Evolutionary conservation across 2,888 invertebrate genomes (phyloP).

Genomic region (Drosophila anomalata): DNA sequence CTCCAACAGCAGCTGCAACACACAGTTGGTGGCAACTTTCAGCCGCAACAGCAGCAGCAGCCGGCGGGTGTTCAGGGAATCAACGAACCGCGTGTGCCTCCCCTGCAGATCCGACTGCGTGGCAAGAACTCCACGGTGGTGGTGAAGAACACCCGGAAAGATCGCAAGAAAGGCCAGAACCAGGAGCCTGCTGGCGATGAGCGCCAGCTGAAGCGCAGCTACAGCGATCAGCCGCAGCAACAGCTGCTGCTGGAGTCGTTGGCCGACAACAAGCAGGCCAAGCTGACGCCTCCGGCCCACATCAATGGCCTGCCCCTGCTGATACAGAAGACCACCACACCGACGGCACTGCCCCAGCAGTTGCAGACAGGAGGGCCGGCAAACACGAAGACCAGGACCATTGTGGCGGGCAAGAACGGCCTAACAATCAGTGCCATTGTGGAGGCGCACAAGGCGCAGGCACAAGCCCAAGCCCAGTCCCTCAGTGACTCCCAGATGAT

Average conservation of each 20-base stretch:
- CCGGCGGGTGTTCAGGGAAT: slow-evolving; percentile 53
- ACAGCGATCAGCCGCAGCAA: slow-evolving; percentile 50
- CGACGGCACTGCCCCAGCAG: slow-evolving; percentile 38
- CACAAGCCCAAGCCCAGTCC: slow-evolving; percentile 35
- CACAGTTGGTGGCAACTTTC: slow-evolving; percentile 51
- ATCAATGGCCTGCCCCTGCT: slow-evolving; percentile 66
- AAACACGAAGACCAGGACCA: slow-evolving; percentile 61
- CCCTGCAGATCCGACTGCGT: slow-evolving; percentile 93
- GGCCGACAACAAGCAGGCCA: slow-evolving; percentile 64
- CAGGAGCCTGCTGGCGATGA: slow-evolving; percentile 67
- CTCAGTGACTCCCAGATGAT: slow-evolving; percentile 41
- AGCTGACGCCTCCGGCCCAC: slow-evolving; percentile 56
- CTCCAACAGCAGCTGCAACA: slow-evolving; percentile 43
- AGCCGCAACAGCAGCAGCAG: slow-evolving; percentile 39
- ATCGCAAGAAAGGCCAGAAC: slow-evolving; percentile 85
- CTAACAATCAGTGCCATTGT: slow-evolving; percentile 76
- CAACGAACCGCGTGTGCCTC: slow-evolving; percentile 93
- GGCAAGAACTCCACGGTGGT: slow-evolving; percentile 91
- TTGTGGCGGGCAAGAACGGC: slow-evolving; percentile 78
- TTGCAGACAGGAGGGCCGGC: slow-evolving; percentile 28
- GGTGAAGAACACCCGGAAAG: slow-evolving; percentile 91
- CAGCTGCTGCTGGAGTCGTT: slow-evolving; percentile 36
- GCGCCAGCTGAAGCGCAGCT: slow-evolving; percentile 71
- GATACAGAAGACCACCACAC: slow-evolving; percentile 54
- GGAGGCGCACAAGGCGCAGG: slow-evolving; percentile 59